A percentile compares a stretch with the other conserved stretches of the same genome.
phyloP scores from a whole-genome alignment of 2,888 invertebrate species.

The Trichopria drosophilae region DNA sequence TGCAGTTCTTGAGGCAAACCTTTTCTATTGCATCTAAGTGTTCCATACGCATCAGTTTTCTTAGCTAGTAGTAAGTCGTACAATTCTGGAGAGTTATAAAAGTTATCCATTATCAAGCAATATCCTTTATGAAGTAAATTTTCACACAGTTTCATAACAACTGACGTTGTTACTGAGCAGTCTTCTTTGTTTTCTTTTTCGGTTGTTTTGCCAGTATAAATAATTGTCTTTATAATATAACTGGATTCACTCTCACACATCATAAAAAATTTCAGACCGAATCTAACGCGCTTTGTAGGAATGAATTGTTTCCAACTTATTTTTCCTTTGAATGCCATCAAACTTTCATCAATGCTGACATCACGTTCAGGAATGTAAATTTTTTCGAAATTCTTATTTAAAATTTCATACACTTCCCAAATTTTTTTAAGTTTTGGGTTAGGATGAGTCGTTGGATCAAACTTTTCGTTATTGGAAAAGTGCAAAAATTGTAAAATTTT shows the following conservation, averaged over 20 bases:
- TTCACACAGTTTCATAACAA: slow-evolving; percentile 7
- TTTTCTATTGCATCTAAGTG: not conserved
- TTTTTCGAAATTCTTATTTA: slow-evolving; percentile 11
- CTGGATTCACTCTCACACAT: slow-evolving; percentile 9
- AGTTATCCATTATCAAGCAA: slow-evolving; percentile 16
- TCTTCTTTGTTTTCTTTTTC: slow-evolving; percentile 1
- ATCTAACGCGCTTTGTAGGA: slow-evolving; percentile 7
- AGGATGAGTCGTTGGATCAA: not conserved
- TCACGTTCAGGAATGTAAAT: slow-evolving; percentile 1
- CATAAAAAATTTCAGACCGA: slow-evolving; percentile 8
- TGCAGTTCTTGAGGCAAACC: slow-evolving; percentile 1
- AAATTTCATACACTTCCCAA: not conserved
- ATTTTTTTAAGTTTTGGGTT: not conserved
- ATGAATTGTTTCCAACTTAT: slow-evolving; percentile 9
- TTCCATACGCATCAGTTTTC: slow-evolving; percentile 16
- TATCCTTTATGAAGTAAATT: slow-evolving; percentile 5
- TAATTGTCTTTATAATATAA: slow-evolving; percentile 14
- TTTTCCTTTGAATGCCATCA: slow-evolving; percentile 5
- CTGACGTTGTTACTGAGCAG: not conserved
- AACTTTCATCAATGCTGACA: slow-evolving; percentile 7
- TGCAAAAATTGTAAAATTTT: slow-evolving; percentile 2
- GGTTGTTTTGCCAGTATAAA: slow-evolving; percentile 10
- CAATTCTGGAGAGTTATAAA: slow-evolving; percentile 13
- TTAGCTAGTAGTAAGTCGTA: not conserved
- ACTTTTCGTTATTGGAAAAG: not conserved